Evolutionary conservation across 1,140 invertebrate genomes (phyloP), one percentile per base, ranked within the genome.

Genomic region (Cylas formicarius): DNA sequence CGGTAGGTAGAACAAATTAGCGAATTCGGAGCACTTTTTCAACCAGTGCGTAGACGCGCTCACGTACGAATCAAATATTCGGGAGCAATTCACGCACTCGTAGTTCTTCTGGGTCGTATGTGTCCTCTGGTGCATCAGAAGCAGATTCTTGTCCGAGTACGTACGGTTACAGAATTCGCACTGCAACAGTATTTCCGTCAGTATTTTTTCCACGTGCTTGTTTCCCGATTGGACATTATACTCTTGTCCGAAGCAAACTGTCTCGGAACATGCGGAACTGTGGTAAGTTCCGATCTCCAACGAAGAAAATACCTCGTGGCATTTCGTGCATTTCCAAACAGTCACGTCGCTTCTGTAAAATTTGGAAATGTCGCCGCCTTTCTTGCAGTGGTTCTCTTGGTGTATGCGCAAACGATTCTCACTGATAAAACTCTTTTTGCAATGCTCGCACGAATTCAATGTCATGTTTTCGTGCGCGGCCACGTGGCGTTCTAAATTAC

Each of bases 131-230:
- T 77, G 75, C 10, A 51, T 35, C 2, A 72, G 58, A 8, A 77
- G 35, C 9, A 64, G 53, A 2, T 66, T 59, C 35, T 69, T 65
- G 17, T 74, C 71, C 0, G 65, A 63, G 43, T 73, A 77, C 1
- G 69, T 61, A 17, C 62, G 67, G 39, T 75, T 74, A 47, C 75
- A 77, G 42, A 73, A 77, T 50, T 77, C 75, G 32, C 75, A 77
- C 48, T 76, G 74, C 11, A 74, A 60, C 2, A 75, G 47, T 9
- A 72, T 63, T 44, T 67, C 64, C 5, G 62, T 65, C 18, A 52
- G 43, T 20, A 63, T 58, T 47, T 59, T 60, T 27, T 61, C 55
- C 5, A 61, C 47, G 18, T 43, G 46, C 11, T 50, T 58, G 5
- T 37, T 20, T 11, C 18, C 16, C 6, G 10, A 21, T 8, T 17